Evolutionary conservation across 2,888 invertebrate species (phyloP).

Genomic region (Dynastes maya): DNA sequence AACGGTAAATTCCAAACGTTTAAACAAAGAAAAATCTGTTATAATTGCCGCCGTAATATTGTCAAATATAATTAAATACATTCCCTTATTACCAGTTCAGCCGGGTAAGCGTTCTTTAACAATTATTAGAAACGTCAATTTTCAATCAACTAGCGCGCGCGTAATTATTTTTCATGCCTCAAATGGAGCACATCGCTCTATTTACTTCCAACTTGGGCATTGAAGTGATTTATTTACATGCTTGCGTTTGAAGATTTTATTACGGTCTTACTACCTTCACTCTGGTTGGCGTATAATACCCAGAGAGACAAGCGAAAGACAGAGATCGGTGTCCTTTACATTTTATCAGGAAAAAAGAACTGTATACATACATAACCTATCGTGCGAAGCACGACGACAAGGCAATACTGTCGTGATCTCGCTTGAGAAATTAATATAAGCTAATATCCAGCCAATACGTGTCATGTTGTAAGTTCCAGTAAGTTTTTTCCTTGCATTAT

Average conservation of each 20-base stretch:
- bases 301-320: conserved; percentile 6
- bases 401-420: conserved; percentile 13
- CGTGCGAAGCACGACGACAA: background rate
- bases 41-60: conserved; percentile 17
- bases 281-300: background rate
- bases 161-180: conserved; percentile 27
- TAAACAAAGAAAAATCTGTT: background rate
- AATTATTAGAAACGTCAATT: conserved; percentile 41
- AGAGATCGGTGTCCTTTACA: conserved; percentile 39
- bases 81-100: conserved; percentile 16
- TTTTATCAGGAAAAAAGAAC: conserved; percentile 30
- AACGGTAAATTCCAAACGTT: conserved; percentile 9
- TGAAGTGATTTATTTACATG: conserved; percentile 47
- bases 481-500: background rate
- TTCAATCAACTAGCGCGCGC: conserved; percentile 3
- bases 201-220: conserved; percentile 39
- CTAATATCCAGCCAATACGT: conserved; percentile 21
- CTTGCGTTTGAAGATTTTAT: conserved; percentile 47
- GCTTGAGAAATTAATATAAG: conserved; percentile 6
- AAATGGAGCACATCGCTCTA: conserved; percentile 40
- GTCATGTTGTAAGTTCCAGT: too few relatives aligned
- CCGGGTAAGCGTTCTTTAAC: conserved; percentile 28
- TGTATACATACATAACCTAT: conserved; percentile 10
- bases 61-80: conserved; percentile 34
- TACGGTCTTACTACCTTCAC: conserved; percentile 40